Evolutionary conservation across 37 sponge, comb jelly and placozoan species (phyloP).

Genomic region (Halichondria panicea): DNA sequence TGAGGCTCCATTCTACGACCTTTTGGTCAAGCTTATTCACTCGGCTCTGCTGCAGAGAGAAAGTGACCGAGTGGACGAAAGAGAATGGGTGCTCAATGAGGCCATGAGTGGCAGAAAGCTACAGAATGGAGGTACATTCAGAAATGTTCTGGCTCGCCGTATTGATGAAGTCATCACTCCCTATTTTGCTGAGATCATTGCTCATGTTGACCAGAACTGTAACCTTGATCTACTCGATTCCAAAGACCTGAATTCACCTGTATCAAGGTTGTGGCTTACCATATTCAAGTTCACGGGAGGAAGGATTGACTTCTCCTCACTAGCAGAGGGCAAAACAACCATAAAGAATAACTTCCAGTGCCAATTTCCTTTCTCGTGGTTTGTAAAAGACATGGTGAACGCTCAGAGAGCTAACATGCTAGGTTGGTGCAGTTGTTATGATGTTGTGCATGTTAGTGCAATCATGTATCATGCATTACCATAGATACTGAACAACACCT

Average conservation of each 20-base stretch:
- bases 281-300: constrained; percentile 13
- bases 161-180: constrained; percentile 63
- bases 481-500: neutral
- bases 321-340: constrained; percentile 4
- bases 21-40: constrained; percentile 49
- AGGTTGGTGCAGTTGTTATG: neutral
- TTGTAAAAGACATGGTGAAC: constrained; percentile 60
- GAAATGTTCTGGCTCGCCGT: constrained; percentile 42
- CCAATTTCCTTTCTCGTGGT: constrained; percentile 84
- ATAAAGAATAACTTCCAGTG: constrained; percentile 29
- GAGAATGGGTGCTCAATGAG: constrained; percentile 61
- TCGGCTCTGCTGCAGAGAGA: constrained; percentile 57
- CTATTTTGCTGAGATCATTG: constrained; percentile 63
- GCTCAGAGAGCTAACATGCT: constrained; percentile 7
- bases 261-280: constrained; percentile 51
- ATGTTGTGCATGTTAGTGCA: neutral
- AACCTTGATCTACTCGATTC: constrained; percentile 52
- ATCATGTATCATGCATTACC: neutral
- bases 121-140: constrained; percentile 68
- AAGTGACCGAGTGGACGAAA: neutral
- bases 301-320: constrained; percentile 3
- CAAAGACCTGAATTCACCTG: neutral
- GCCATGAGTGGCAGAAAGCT: constrained; percentile 52
- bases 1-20: constrained; percentile 37
- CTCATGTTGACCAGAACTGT: constrained; percentile 47